phyloP scores from a whole-genome alignment of 2,797 vertebrate genomes.

The Coregonus ussuriensis region DNA sequence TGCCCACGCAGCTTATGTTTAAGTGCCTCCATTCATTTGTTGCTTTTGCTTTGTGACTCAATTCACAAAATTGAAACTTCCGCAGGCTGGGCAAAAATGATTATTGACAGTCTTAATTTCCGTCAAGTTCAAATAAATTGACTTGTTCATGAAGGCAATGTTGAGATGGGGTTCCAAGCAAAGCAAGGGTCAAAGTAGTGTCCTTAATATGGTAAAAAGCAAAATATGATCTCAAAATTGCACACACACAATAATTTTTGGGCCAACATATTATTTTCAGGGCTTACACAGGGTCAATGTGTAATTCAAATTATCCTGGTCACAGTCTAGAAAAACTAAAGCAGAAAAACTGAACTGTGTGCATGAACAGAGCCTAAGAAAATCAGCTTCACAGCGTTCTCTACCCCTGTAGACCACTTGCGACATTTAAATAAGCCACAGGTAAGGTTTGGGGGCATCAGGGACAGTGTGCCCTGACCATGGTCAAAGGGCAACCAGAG shows the following conservation, averaged over 20 bases:
- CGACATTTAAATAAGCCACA: neutral
- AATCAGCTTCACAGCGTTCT: neutral
- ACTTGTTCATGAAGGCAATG: neutral
- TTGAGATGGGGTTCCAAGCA: neutral
- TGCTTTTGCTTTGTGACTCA: constrained; percentile 13
- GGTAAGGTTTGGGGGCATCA: neutral
- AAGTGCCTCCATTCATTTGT: constrained; percentile 14
- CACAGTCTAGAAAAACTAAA: neutral
- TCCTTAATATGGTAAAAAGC: neutral
- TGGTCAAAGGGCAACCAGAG: too few species aligned
- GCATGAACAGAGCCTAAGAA: neutral
- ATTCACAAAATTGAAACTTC: constrained; percentile 14
- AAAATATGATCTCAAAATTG: neutral
- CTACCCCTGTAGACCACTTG: neutral
- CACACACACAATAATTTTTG: neutral
- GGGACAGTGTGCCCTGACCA: too few species aligned
- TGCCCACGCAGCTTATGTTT: constrained; percentile 17
- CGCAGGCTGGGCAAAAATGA: neutral
- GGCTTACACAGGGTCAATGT: too few species aligned
- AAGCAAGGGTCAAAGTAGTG: neutral
- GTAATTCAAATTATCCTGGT: too few species aligned
- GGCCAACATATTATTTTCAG: too few species aligned
- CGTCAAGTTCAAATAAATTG: neutral
- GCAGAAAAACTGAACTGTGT: neutral
- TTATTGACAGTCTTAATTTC: neutral